A percentile compares a stretch with the other conserved stretches of the same genome.
Conservation (phyloP, 2,797 vertebrate genomes). For the Sarcoramphus papa region DNA sequence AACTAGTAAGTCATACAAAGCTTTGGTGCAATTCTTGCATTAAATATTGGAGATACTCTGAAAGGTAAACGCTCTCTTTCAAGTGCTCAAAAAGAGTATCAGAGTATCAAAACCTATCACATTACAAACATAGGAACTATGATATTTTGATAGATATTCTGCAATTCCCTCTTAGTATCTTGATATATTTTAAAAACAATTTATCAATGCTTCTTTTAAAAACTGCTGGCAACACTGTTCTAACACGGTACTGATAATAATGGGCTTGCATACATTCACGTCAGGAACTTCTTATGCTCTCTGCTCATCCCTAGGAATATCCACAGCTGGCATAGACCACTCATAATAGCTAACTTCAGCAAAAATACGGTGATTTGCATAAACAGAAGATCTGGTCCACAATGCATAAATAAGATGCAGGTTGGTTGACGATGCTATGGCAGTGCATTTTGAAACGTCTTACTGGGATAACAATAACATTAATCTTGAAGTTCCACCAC, state of each 20-base stretch:
- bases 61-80: neutral
- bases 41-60: neutral
- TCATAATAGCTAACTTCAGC: conserved; percentile 7
- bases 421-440: neutral
- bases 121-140: neutral
- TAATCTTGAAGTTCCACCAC: neutral
- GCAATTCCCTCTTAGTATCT: neutral
- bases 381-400: neutral
- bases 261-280: neutral
- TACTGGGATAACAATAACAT: neutral
- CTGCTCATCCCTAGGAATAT: conserved; percentile 1
- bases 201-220: neutral
- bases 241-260: neutral
- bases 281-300: neutral
- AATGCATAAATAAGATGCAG: neutral
- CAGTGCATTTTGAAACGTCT: neutral
- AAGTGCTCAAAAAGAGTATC: neutral
- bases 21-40: neutral
- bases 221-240: neutral
- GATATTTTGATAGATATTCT: neutral
- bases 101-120: neutral
- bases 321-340: neutral
- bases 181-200: neutral
- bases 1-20: neutral
- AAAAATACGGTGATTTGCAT: conserved; percentile 10